Evolutionary conservation across 1,140 invertebrate genomes (phyloP).

Genomic region (Anadara kagoshimensis): DNA sequence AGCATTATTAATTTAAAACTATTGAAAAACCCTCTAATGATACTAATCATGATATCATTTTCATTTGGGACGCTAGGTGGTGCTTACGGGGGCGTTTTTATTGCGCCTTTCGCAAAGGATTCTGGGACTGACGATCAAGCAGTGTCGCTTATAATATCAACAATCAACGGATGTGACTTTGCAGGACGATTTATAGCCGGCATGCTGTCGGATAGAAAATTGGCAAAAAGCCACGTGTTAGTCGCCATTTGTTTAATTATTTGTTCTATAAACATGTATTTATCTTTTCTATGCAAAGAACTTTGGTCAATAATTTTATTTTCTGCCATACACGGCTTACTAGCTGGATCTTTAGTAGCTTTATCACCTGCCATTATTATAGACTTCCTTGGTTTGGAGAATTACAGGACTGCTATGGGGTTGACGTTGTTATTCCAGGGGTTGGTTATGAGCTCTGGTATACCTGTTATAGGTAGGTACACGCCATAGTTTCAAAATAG

Average conservation of each 20-base stretch:
- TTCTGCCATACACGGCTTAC: constrained; percentile 13
- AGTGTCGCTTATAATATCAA: constrained; percentile 19
- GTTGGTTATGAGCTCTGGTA: constrained; percentile 3
- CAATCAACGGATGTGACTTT: constrained; percentile 33
- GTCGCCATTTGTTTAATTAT: constrained; percentile 8
- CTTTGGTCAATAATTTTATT: constrained; percentile 27
- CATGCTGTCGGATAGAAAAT: constrained; percentile 19
- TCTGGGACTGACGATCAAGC: not conserved
- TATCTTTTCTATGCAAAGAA: constrained; percentile 23
- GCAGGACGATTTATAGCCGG: constrained; percentile 20
- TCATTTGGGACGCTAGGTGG: constrained; percentile 26
- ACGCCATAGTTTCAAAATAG: no score
- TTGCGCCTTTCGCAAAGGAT: constrained; percentile 30
- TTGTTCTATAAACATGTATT: constrained; percentile 5
- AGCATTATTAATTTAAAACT: constrained; percentile 7
- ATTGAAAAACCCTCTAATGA: constrained; percentile 16
- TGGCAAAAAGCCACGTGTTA: constrained; percentile 18
- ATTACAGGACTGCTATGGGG: constrained; percentile 31
- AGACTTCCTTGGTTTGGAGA: constrained; percentile 32
- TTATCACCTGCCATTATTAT: constrained; percentile 23
- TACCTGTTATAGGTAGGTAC: constrained; percentile 32
- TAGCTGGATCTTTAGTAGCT: constrained; percentile 28
- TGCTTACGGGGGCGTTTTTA: constrained; percentile 26
- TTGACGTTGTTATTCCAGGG: constrained; percentile 25
- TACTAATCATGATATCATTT: constrained; percentile 20